Conservation (phyloP, 1,140 invertebrate genomes). For the Drosophila miranda region DNA sequence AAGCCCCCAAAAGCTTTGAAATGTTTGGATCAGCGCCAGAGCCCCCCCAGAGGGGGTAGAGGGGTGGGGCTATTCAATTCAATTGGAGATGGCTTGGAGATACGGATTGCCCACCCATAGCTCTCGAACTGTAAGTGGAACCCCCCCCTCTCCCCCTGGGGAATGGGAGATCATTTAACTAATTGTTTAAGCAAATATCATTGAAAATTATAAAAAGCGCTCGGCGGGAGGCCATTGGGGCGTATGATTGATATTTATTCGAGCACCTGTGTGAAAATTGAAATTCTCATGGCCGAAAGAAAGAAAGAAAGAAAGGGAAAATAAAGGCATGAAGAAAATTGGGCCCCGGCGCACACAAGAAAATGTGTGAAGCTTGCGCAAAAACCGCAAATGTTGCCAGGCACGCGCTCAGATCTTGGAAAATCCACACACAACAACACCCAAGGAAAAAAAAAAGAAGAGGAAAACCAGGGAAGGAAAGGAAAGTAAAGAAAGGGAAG, state of each 20-base stretch:
- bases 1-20: slow-evolving; percentile 25
- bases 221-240: slow-evolving; percentile 46
- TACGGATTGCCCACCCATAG: too few species aligned
- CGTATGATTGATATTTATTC: slow-evolving; percentile 81
- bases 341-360: slow-evolving; percentile 48
- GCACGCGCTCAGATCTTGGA: slow-evolving; percentile 69
- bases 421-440: slow-evolving; percentile 38
- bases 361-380: slow-evolving; percentile 78
- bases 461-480: not conserved
- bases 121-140: not conserved
- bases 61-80: too few species aligned
- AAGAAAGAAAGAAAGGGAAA: slow-evolving; percentile 8
- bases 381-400: slow-evolving; percentile 78
- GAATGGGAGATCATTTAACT: slow-evolving; percentile 33
- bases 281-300: slow-evolving; percentile 59
- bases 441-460: slow-evolving; percentile 10
- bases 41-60: too few species aligned
- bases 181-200: slow-evolving; percentile 61
- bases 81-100: too few species aligned
- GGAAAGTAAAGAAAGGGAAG: slow-evolving; percentile 10
- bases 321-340: slow-evolving; percentile 42
- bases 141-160: not conserved
- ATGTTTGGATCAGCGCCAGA: slow-evolving; percentile 14
- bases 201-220: slow-evolving; percentile 45
- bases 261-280: slow-evolving; percentile 73